Evolutionary conservation across 2,113 vertebrate genomes (phyloP).

Genomic region (Natator depressus): DNA sequence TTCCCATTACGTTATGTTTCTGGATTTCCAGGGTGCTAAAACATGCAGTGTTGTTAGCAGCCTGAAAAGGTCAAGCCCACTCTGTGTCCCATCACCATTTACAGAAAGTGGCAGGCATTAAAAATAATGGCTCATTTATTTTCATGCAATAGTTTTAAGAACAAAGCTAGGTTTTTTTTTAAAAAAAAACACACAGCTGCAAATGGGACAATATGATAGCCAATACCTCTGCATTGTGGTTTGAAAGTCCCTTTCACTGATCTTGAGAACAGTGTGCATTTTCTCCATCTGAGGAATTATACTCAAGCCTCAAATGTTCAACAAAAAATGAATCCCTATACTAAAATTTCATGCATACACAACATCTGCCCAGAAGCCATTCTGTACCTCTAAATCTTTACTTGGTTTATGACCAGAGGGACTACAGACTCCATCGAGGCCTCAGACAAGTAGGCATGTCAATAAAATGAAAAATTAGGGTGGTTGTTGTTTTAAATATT

Average conservation of each 20-base stretch:
- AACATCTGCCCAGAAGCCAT: slow-evolving; percentile 51
- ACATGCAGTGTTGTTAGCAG: slow-evolving; percentile 40
- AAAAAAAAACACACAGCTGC: neutral
- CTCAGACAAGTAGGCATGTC: neutral
- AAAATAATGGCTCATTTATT: slow-evolving; percentile 11
- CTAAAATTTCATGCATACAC: slow-evolving; percentile 49
- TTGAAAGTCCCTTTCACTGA: neutral
- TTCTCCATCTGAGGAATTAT: neutral
- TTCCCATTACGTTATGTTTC: slow-evolving; percentile 36
- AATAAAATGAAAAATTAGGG: neutral
- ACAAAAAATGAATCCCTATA: slow-evolving; percentile 42
- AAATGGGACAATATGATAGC: neutral
- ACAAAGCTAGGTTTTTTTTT: neutral
- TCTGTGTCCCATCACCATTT: slow-evolving; percentile 37
- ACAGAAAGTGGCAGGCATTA: slow-evolving; percentile 17
- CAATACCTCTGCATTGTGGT: neutral
- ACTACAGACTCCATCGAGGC: neutral
- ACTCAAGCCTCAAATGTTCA: neutral
- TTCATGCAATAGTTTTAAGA: neutral
- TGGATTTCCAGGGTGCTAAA: slow-evolving; percentile 41
- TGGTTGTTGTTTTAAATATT: neutral
- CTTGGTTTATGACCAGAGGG: slow-evolving; percentile 43
- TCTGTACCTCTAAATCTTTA: slow-evolving; percentile 18
- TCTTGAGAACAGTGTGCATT: neutral
- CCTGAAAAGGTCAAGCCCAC: slow-evolving; percentile 61